Evolutionary conservation across 2,113 vertebrate species (phyloP).

Genomic region (Prionailurus bengalensis): DNA sequence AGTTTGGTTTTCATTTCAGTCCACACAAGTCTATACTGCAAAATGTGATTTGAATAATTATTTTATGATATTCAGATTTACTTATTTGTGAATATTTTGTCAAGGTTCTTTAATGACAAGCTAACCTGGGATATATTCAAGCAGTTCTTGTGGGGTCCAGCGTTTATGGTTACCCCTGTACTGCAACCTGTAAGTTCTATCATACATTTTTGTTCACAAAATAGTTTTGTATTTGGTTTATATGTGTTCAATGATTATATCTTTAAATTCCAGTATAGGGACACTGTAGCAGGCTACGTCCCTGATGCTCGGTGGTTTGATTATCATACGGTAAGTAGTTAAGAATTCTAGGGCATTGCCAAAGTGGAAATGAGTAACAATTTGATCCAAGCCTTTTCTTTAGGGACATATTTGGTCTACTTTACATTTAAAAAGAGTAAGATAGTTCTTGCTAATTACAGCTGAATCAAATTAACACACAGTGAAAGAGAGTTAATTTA

Average conservation of each 20-base stretch:
- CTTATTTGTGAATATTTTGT: slow-evolving; percentile 5
- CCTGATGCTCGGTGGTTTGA: slow-evolving; percentile 83
- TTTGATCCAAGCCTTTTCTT: neutral
- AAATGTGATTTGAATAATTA: neutral
- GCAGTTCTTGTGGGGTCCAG: slow-evolving; percentile 93
- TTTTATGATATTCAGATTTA: neutral
- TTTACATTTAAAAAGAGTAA: neutral
- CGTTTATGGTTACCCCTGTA: slow-evolving; percentile 91
- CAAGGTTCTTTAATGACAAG: slow-evolving; percentile 91
- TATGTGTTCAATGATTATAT: neutral
- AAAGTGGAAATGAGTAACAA: neutral
- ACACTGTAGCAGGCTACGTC: slow-evolving; percentile 72
- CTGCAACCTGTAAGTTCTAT: slow-evolving; percentile 85
- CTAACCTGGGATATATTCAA: slow-evolving; percentile 90
- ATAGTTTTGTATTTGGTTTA: neutral
- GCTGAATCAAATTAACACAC: neutral
- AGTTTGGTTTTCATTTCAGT: neutral
- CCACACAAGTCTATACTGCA: neutral
- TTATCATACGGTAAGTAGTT: slow-evolving; percentile 82
- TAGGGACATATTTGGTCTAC: neutral
- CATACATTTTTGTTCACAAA: neutral
- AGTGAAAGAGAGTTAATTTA: neutral
- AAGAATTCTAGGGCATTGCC: neutral
- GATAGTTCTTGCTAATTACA: neutral
- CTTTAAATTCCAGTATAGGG: slow-evolving; percentile 61